These are phyloP conservation scores for Amblyteles armatorius DNA, from an alignment of 2,888 invertebrate genomes.

Conservation along the genomic window DNA sequence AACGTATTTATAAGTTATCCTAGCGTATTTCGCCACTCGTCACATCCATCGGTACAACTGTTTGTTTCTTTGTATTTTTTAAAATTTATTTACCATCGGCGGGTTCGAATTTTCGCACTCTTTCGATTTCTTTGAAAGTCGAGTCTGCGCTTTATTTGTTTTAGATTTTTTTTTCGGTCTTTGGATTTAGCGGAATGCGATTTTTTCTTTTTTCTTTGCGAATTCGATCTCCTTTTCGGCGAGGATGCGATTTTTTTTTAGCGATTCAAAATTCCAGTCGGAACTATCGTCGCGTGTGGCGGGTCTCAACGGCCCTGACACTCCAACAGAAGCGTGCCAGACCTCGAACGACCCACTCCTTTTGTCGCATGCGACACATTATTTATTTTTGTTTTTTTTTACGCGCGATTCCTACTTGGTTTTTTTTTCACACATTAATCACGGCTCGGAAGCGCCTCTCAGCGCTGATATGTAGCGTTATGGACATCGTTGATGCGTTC, in stretches of 20 bases:
- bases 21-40: slow-evolving; percentile 17
- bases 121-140: slow-evolving; percentile 10
- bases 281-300: too few species aligned
- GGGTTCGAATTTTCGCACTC: slow-evolving; percentile 32
- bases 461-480: slow-evolving; percentile 58
- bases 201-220: slow-evolving; percentile 17
- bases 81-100: not conserved
- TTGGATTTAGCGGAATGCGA: slow-evolving; percentile 12
- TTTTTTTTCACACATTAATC: slow-evolving; percentile 33
- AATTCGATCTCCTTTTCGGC: too few species aligned
- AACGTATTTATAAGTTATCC: slow-evolving; percentile 54
- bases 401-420: slow-evolving; percentile 8
- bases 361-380: slow-evolving; percentile 24
- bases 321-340: not conserved
- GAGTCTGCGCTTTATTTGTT: slow-evolving; percentile 15
- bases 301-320: slow-evolving; percentile 2
- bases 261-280: too few species aligned
- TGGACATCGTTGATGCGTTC: slow-evolving; percentile 49
- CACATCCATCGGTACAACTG: slow-evolving; percentile 22
- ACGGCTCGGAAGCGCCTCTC: slow-evolving; percentile 40
- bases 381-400: slow-evolving; percentile 1
- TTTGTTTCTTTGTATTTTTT: slow-evolving; percentile 38
- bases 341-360: not conserved
- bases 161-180: not conserved
- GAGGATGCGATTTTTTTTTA: too few species aligned